Conservation (phyloP, 2,888 invertebrate species). For the Tricholauxania praeusta region DNA sequence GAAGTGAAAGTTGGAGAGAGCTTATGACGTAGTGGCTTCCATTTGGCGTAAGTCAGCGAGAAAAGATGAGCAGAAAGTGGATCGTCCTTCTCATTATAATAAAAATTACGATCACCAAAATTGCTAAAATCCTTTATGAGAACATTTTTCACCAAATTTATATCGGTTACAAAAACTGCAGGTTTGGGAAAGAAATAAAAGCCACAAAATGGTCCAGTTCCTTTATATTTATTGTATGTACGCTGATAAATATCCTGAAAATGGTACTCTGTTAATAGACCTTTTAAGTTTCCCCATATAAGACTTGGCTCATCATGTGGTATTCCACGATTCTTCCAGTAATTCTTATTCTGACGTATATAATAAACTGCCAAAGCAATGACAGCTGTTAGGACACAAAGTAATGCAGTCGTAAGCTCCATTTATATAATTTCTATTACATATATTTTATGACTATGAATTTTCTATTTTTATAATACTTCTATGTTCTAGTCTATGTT, state of each 20-base stretch:
- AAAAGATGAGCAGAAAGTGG: slow-evolving; percentile 59
- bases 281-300: slow-evolving; percentile 46
- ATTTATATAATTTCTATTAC: no score
- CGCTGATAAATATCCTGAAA: slow-evolving; percentile 43
- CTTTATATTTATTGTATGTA: slow-evolving; percentile 47
- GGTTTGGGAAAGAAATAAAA: slow-evolving; percentile 51
- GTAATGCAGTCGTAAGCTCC: no score
- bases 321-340: no score
- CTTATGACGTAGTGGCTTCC: slow-evolving; percentile 65
- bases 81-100: slow-evolving; percentile 54
- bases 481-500: no score
- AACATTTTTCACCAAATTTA: slow-evolving; percentile 49
- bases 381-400: no score
- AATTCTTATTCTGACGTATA: no score
- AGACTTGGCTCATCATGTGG: no score
- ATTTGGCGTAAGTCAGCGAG: slow-evolving; percentile 55
- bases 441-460: slow-evolving; percentile 42
- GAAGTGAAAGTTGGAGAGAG: slow-evolving; percentile 67
- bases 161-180: slow-evolving; percentile 48
- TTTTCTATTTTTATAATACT: slow-evolving; percentile 21
- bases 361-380: no score
- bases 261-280: slow-evolving; percentile 34
- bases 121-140: slow-evolving; percentile 49
- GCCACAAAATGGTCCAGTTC: slow-evolving; percentile 51
- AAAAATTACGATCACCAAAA: slow-evolving; percentile 57